Percentiles rank a stretch among this genome's conserved stretches.
phyloP scores from a whole-genome alignment of 1,140 invertebrate genomes.

The Lineus longissimus region DNA sequence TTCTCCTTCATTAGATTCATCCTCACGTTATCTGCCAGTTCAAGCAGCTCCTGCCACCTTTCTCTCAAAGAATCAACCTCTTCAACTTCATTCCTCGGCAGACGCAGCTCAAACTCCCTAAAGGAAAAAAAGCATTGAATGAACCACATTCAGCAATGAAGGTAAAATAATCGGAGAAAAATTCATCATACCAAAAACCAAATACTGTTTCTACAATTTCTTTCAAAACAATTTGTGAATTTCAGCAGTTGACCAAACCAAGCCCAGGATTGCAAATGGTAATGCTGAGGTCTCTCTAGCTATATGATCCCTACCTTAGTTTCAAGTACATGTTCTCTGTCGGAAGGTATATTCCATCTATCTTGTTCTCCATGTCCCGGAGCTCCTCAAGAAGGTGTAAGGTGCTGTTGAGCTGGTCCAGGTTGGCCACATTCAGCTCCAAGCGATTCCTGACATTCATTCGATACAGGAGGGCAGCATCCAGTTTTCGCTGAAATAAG shows the following conservation, averaged over 20 bases:
- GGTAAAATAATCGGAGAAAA: background rate
- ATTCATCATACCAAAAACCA: too few relatives aligned
- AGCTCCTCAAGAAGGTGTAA: conserved; percentile 51
- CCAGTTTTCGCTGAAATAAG: conserved; percentile 44
- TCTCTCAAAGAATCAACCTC: conserved; percentile 46
- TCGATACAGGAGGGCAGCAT: conserved; percentile 45
- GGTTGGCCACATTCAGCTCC: conserved; percentile 44
- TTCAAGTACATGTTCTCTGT: conserved; percentile 53
- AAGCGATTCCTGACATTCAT: conserved; percentile 42
- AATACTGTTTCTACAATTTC: too few relatives aligned
- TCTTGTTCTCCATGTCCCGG: conserved; percentile 54
- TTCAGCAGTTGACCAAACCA: too few relatives aligned
- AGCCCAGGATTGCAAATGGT: too few relatives aligned
- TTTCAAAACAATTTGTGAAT: too few relatives aligned
- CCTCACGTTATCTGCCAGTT: conserved; percentile 47
- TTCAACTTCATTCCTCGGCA: conserved; percentile 49
- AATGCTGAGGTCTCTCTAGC: too few relatives aligned
- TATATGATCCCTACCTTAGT: conserved; percentile 36
- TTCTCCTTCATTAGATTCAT: conserved; percentile 49
- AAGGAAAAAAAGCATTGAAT: conserved; percentile 4
- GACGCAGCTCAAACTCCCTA: conserved; percentile 47
- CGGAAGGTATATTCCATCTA: conserved; percentile 53
- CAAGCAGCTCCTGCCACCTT: conserved; percentile 47
- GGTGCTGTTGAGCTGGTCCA: conserved; percentile 52
- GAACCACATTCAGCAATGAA: background rate